Base-by-base conservation (phyloP, 2,797 vertebrate species). In the Molossus alvarezi region DNA sequence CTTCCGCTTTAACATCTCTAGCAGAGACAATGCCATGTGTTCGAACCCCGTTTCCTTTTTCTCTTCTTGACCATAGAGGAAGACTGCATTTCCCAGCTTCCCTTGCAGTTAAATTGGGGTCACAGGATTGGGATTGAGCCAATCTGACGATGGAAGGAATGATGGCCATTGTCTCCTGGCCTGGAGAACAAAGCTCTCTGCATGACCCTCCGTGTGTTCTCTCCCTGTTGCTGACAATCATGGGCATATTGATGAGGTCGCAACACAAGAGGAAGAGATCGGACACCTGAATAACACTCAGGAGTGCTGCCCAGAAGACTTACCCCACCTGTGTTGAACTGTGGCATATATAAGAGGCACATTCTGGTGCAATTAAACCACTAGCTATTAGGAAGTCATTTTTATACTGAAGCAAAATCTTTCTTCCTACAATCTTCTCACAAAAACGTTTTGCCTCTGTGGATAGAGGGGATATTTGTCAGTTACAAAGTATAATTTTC, bases 41-140 rank as follows among this genome's bases (percentile, higher is more conserved):
- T 29, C 27, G 60, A 93, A 85, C 53, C 33, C 18, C 21, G 11
- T 33, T 86, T 69, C 21, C 9, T 76, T 45, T 51, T 80, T 15
- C 41, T 75, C 18, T 53, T 94, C 83, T 15, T 53, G 51, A 14
- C 2, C 76, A 67, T 48, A 57, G 5, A 6, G 2, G 51, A 92
- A 87, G 72, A 93, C 57, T 95, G 29, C 85, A 75, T 86, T 89
- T 91, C 91, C 94, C 91, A 96, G 27, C 33, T 62, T 94, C 27
- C 75, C n/a, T 53, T 87, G 41, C 41, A 72, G 64, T 55, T 83
- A 67, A 45, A 21, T 1, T 17, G 25, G 12, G 3, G 17, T 76
- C 71, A 41, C 3, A 11, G 65, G 77, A 88, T 25, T 90, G 48
- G 48, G 29, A 27, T 13, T 48, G 14, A 17, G 23, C 62, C 57